Evolutionary conservation across 1,140 invertebrate species (phyloP), one percentile per base, ranked within the genome.

Genomic region (Saxidomus purpurata): DNA sequence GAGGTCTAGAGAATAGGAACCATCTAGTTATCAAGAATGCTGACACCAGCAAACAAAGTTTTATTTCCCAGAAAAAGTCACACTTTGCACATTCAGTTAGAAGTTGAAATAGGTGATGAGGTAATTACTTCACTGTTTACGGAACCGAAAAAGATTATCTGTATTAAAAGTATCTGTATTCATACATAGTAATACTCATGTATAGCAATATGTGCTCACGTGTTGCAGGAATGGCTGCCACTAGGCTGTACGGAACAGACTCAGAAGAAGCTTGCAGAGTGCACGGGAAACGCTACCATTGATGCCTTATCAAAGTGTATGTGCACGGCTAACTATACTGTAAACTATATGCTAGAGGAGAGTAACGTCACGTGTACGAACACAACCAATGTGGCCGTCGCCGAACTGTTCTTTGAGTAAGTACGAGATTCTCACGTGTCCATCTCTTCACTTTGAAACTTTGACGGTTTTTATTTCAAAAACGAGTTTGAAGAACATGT

Each of bases 361-460:
- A 59, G 55, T 67, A 82, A 82, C 19, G 80, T 47, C 59, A 63
- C 80, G 38, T 86, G 83, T 34, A 86, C 83, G 4, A 86, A 86
- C 34, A 76, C 69, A 25, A 31, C 63, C 0, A 86, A 86, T 47
- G 83, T 86, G 2, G 83, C 83, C 22, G 69, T 74, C 22, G 83
- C 83, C 15, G 83, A 86, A 47, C 28, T 86, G 17, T 86, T 25
- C 40, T 86, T 86, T 28, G 69, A 86, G 83, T 86, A 86, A 52
- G 83, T 71, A 22, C 1, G 31, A 31, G 25, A 25, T n/a, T n/a
- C n/a, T n/a, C n/a, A n/a, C n/a, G n/a, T n/a, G n/a, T n/a, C n/a
- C n/a, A n/a, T n/a, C n/a, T n/a, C n/a, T n/a, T n/a, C n/a, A n/a
- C n/a, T n/a, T n/a, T n/a, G n/a, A n/a, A n/a, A n/a, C n/a, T n/a